Base-by-base conservation (phyloP, 2,113 vertebrate species). In the Seriola quinqueradiata region DNA sequence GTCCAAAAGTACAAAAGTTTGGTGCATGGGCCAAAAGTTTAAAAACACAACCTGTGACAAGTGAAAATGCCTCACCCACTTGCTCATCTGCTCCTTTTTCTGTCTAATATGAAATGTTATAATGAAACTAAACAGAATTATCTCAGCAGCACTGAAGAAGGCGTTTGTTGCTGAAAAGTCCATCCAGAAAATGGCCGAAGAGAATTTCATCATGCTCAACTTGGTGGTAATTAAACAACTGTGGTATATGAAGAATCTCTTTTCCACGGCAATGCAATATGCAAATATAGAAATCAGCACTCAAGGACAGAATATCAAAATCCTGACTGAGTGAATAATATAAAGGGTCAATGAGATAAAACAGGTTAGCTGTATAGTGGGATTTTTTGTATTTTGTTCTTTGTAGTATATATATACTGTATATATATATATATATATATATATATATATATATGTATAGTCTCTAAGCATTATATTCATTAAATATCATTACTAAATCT, bases 121-220 rank as follows among this genome's bases (percentile, higher is more conserved):
- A 46, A 48, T 74, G 42, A 81, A 48, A 60, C 32, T 83, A 65
- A 85, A 79, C 16, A 2, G 0, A 59, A 75, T 12, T 75, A 75
- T 85, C 75, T 91, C 74, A 12, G 86, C 82, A 98, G 97, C 92
- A 21, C 90, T 99, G 86, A 98, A 97, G 93, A 96, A 96, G 89
- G 95, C 79, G 17, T 99, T 98, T 86, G 82, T 75, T 76, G 93
- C 93, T 89, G 92, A 94, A 25, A 88, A 95, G 82, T 83, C 94
- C 82, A 92, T 97, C 90, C 96, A 97, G 91, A 95, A 95, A 94
- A 95, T 98, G 96, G 97, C 96, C 71, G 92, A 95, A 90, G 93
- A 96, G 57, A 93, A 96, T 82, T 98, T 98, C 87, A 82, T 98
- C 92, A 98, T 97, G 97, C 87, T 98, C 79, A 98, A 98, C 64